Conservation (phyloP, 2,888 invertebrate species). For the Electrophaes corylata region DNA sequence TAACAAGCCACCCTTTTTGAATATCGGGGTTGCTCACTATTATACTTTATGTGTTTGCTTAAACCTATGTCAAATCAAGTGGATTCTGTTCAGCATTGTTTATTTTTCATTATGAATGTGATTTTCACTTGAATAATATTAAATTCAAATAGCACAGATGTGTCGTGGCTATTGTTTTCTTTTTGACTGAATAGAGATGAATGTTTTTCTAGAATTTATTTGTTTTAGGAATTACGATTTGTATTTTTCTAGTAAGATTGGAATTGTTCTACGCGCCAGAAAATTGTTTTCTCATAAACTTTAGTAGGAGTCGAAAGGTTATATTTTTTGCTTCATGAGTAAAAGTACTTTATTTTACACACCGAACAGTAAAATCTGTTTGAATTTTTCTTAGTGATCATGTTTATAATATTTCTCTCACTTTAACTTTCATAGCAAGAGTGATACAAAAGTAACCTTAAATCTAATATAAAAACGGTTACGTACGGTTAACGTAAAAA, state of each 20-base stretch:
- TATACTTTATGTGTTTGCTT: slow-evolving; percentile 50
- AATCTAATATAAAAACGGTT: too few relatives aligned
- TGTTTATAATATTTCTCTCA: too few relatives aligned
- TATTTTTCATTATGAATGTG: slow-evolving; percentile 61
- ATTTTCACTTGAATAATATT: slow-evolving; percentile 9
- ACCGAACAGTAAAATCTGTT: too few relatives aligned
- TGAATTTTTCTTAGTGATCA: too few relatives aligned
- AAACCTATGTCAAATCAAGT: slow-evolving; percentile 63
- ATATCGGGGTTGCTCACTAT: slow-evolving; percentile 54
- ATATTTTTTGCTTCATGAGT: neutral
- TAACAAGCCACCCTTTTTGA: slow-evolving; percentile 44
- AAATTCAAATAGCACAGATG: slow-evolving; percentile 1
- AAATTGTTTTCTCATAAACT: slow-evolving; percentile 11
- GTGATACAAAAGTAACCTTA: too few relatives aligned
- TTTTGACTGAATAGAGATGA: slow-evolving; percentile 3
- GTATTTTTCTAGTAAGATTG: neutral
- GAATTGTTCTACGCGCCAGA: neutral
- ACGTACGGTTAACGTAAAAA: too few relatives aligned
- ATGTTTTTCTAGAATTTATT: slow-evolving; percentile 5
- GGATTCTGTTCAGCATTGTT: slow-evolving; percentile 47
- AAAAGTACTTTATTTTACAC: too few relatives aligned
- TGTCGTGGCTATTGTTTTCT: neutral
- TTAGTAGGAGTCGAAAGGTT: neutral
- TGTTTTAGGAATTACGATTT: neutral
- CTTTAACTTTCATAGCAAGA: too few relatives aligned